Conservation (phyloP, 2,797 vertebrate genomes). For the Pantherophis alleghaniensis region DNA sequence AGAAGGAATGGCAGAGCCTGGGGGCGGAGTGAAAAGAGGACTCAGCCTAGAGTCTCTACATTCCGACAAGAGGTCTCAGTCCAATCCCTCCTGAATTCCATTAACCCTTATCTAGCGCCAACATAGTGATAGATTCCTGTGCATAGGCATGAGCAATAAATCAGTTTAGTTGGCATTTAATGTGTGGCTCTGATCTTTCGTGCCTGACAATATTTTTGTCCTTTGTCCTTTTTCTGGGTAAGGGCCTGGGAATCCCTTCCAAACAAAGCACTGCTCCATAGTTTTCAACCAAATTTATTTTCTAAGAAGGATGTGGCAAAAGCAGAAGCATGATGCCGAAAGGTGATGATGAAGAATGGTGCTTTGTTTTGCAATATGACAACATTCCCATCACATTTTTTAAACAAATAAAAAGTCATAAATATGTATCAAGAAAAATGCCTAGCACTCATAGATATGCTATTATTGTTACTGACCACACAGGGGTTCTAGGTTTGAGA, state of each 20-base stretch:
- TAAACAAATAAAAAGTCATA: neutral
- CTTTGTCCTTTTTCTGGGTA: neutral
- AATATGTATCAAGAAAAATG: neutral
- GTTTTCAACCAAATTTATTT: neutral
- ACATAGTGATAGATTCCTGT: neutral
- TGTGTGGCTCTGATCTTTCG: neutral
- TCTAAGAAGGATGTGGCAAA: neutral
- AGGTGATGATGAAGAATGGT: neutral
- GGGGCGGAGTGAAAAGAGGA: neutral
- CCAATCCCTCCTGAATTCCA: neutral
- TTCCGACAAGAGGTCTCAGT: neutral
- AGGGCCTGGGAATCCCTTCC: neutral
- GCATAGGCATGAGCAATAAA: no score
- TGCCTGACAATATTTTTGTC: neutral
- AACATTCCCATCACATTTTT: neutral
- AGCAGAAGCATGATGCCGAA: neutral
- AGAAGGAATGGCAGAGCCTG: neutral
- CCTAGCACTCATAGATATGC: neutral
- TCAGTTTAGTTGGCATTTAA: neutral
- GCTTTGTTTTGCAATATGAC: neutral
- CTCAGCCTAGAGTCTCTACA: neutral
- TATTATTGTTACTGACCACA: neutral
- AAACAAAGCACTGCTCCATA: neutral
- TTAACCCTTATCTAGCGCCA: neutral
- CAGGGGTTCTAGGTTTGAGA: neutral